phyloP scores from a whole-genome alignment of 1,140 invertebrate genomes.

The Microplitis mediator region DNA sequence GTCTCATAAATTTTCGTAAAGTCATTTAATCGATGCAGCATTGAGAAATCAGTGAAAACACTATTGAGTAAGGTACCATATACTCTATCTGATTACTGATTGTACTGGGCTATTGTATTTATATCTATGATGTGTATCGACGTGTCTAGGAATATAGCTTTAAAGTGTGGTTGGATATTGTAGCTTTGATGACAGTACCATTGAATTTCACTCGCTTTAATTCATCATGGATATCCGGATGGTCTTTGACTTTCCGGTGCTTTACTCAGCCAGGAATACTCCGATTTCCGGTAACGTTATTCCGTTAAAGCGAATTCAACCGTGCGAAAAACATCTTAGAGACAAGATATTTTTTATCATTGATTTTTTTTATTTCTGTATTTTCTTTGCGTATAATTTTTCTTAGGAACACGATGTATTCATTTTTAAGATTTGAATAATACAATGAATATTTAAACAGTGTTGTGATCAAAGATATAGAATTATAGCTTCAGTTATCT shows the following conservation, averaged over 20 bases:
- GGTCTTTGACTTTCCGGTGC: slow-evolving; percentile 12
- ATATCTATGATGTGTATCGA: too few species aligned
- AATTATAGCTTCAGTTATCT: too few species aligned
- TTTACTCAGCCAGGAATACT: slow-evolving; percentile 12
- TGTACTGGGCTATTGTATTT: not conserved
- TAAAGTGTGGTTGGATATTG: too few species aligned
- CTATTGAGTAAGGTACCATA: not conserved
- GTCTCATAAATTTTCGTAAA: not conserved
- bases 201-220: slow-evolving; percentile 7
- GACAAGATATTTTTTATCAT: not conserved
- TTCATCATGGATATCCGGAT: slow-evolving; percentile 17
- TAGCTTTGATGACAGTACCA: not conserved
- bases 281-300: slow-evolving; percentile 12
- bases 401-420: too few species aligned
- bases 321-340: not conserved
- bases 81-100: slow-evolving; percentile 7
- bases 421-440: too few species aligned
- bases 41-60: not conserved
- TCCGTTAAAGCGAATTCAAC: not conserved
- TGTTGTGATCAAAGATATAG: too few species aligned
- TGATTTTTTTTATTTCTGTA: not conserved
- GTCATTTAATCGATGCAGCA: not conserved
- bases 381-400: not conserved
- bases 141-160: too few species aligned
- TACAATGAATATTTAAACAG: too few species aligned